Evolutionary conservation across 2,888 invertebrate genomes (phyloP).

Genomic region (Leptopilina drosophilae): DNA sequence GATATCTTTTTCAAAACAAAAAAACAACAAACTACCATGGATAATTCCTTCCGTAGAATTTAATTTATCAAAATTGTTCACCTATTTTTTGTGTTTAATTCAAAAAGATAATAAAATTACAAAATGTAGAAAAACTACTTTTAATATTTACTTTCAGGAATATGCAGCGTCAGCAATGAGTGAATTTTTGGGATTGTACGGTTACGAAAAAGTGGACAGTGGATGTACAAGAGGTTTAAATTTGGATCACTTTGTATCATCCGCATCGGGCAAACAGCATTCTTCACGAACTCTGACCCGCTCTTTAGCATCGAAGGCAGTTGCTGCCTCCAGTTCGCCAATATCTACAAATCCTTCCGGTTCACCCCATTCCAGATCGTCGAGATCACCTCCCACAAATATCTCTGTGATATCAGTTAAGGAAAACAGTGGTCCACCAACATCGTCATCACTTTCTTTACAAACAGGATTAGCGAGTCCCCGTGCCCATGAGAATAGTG

Average conservation of each 20-base stretch:
- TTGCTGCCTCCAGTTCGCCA: conserved; percentile 56
- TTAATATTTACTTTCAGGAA: conserved; percentile 82
- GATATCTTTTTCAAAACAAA: conserved; percentile 1
- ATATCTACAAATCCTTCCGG: conserved; percentile 58
- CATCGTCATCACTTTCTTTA: conserved; percentile 61
- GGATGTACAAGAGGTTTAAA: conserved; percentile 80
- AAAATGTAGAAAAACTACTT: background rate
- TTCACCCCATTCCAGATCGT: conserved; percentile 59
- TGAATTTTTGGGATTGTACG: conserved; percentile 94
- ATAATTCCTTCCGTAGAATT: background rate
- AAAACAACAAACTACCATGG: background rate
- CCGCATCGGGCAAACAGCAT: conserved; percentile 59
- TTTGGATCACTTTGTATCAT: conserved; percentile 74
- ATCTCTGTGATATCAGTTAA: conserved; percentile 56
- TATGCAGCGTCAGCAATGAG: conserved; percentile 96
- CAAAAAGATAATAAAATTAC: background rate
- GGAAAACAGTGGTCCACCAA: conserved; percentile 55
- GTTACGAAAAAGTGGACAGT: conserved; percentile 86
- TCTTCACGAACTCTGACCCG: conserved; percentile 53
- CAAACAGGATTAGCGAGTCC: conserved; percentile 64
- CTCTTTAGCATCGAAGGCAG: conserved; percentile 50
- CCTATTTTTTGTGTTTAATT: background rate
- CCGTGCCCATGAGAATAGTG: conserved; percentile 62
- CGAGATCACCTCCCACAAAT: conserved; percentile 60
- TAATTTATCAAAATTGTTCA: background rate